A percentile compares a stretch with the other conserved stretches of the same genome.
These are phyloP conservation scores for Vesta saturnalis DNA, from an alignment of 2,888 invertebrate genomes.

Conservation along the genomic window DNA sequence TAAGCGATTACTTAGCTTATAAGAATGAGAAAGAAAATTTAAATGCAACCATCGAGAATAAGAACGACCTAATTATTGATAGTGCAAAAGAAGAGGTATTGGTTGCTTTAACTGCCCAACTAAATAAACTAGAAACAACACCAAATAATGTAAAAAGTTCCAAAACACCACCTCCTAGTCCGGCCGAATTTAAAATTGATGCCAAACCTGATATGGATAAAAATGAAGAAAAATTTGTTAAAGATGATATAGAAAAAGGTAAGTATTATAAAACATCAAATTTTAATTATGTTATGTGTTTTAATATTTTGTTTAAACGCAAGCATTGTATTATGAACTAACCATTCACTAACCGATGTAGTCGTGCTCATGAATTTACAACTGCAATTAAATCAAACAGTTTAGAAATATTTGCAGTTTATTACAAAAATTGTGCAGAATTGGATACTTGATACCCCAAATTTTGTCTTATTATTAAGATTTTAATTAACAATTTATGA, in stretches of 20 bases:
- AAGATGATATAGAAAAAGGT: conserved; percentile 41
- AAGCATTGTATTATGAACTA: conserved; percentile 19
- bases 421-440: too few species aligned
- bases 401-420: not conserved
- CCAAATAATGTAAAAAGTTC: conserved; percentile 44
- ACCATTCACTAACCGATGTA: conserved; percentile 12
- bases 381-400: not conserved
- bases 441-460: too few species aligned
- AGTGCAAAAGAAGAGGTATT: conserved; percentile 44
- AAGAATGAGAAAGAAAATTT: conserved; percentile 42
- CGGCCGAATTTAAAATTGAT: conserved; percentile 54
- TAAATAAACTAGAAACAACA: conserved; percentile 53
- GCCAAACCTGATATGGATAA: conserved; percentile 27
- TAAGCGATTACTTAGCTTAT: conserved; percentile 49
- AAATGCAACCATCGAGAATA: conserved; percentile 10
- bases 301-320: conserved; percentile 15
- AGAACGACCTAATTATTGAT: conserved; percentile 20
- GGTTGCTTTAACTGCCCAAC: conserved; percentile 56
- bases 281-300: not conserved
- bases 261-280: not conserved
- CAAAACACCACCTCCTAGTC: conserved; percentile 60
- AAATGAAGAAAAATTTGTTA: conserved; percentile 31
- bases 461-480: too few species aligned
- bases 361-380: conserved; percentile 54
- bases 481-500: too few species aligned